A percentile compares a stretch with the other conserved stretches of the same genome.
These are phyloP conservation scores for Hippocampus mohnikei DNA, from an alignment of 2,113 vertebrate genomes.

Conservation along the genomic window DNA sequence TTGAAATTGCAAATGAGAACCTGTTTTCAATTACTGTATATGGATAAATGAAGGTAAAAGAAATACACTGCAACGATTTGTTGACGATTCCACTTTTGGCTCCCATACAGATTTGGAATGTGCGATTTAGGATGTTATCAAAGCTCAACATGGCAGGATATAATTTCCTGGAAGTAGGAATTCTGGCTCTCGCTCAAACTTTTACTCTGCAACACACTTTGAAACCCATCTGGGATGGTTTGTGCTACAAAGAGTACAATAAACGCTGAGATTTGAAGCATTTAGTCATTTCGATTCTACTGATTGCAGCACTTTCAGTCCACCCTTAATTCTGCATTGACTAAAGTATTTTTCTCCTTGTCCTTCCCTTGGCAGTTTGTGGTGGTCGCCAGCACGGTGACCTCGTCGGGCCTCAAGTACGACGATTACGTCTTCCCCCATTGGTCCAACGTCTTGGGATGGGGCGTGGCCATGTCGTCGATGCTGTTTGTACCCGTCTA, in stretches of 20 bases:
- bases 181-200: not conserved
- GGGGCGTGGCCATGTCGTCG: slow-evolving; percentile 90
- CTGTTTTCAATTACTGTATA: too few species aligned
- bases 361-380: slow-evolving; percentile 78
- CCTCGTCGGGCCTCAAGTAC: slow-evolving; percentile 83
- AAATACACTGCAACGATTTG: too few species aligned
- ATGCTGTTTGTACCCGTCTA: slow-evolving; percentile 90
- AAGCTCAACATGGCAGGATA: not conserved
- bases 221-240: not conserved
- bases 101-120: not conserved
- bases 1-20: too few species aligned
- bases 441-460: slow-evolving; percentile 88
- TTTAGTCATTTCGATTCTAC: not conserved
- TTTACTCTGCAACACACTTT: not conserved
- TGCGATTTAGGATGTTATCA: not conserved
- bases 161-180: not conserved
- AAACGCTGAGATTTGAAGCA: not conserved
- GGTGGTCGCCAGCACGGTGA: slow-evolving; percentile 89
- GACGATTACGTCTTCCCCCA: slow-evolving; percentile 88
- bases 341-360: not conserved
- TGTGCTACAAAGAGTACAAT: too few species aligned
- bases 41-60: too few species aligned
- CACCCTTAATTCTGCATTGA: not conserved
- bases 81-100: not conserved
- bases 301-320: not conserved